Conservation (phyloP, 2,113 vertebrate genomes). For the Hypocryptadius cinnamomeus region DNA sequence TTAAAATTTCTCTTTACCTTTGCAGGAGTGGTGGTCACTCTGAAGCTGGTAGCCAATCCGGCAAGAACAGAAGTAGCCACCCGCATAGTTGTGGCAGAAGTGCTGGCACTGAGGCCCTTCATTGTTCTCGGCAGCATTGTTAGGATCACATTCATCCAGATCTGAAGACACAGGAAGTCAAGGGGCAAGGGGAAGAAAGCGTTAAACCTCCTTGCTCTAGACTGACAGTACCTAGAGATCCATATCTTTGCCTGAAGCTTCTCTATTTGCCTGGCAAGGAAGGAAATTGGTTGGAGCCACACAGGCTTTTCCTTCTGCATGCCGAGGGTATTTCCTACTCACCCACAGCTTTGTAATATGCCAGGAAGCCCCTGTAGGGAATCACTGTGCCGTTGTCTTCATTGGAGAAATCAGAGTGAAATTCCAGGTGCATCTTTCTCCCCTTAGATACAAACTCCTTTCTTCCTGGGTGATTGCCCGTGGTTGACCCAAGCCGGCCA, state of each 20-base stretch:
- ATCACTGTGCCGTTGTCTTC: constrained; percentile 71
- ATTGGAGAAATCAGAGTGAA: constrained; percentile 82
- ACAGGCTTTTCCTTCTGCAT: neutral
- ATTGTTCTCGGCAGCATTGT: neutral
- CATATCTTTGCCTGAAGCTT: neutral
- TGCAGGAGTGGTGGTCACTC: constrained; percentile 75
- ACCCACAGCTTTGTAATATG: constrained; percentile 86
- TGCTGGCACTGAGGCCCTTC: constrained; percentile 77
- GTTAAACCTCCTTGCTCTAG: neutral
- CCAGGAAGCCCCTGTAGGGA: constrained; percentile 81
- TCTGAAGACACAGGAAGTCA: constrained; percentile 35
- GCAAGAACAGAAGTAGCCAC: constrained; percentile 88
- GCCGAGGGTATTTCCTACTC: neutral
- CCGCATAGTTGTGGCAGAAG: constrained; percentile 87
- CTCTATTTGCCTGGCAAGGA: neutral
- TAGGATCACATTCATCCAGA: constrained; percentile 65
- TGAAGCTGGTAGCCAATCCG: constrained; percentile 79
- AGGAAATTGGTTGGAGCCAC: neutral
- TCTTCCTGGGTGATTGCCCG: constrained; percentile 72
- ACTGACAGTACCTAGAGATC: neutral
- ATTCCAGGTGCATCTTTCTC: constrained; percentile 77
- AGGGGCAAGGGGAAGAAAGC: neutral
- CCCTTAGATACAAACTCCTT: constrained; percentile 75
- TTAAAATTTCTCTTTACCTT: constrained; percentile 60
- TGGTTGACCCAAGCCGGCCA: constrained; percentile 72